Base-by-base conservation (phyloP, 2,113 vertebrate species). In the Myiagra hebetior region DNA sequence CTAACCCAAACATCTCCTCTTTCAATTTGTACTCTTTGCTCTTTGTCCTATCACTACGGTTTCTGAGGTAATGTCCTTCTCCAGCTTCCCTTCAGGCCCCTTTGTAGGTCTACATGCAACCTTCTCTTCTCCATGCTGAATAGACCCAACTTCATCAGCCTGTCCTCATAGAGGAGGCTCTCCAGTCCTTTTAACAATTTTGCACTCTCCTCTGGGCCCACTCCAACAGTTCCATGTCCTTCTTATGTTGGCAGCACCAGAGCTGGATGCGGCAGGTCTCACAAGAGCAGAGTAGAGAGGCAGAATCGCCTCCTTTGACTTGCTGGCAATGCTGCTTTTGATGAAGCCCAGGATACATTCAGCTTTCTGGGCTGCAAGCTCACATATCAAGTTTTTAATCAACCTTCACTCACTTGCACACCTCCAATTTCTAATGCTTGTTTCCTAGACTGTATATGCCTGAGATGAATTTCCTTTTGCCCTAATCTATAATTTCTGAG, bases 61-160 rank as follows among this genome's bases (percentile, higher is more conserved):
- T 75, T 16, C 46, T n/a, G 13, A 39, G 5, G 28, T 10, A 37
- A 9, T 26, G 9, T 46, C 12, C 28, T 42, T 52, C 23, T n/a
- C 46, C 0, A 0, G 11, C 6, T 46, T 75, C 20, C 13, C 24
- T 41, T 11, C 1, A 6, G 30, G 6, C 8, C 14, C 6, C 20
- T 89, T 46, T 59, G 30, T 16, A 47, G 14, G 11, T 53, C 24
- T 53, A 11, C n/a, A 46, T 10, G 11, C 13, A 75, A n/a, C 14
- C 10, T 44, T 44, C 31, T 73, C 33, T 44, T 49, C 33, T 59
- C 31, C 37, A 5, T 42, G 33, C 10, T 44, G 22, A 65, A 28
- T 22, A 44, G 5, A 8, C 35, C 15, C 22, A 33, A 7, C 10
- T 50, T 59, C 17, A 9, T 67, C 37, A n/a, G 13, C 7, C 15